These are phyloP conservation scores for Colius striatus DNA, from an alignment of 2,113 vertebrate species.

Conservation along the genomic window DNA sequence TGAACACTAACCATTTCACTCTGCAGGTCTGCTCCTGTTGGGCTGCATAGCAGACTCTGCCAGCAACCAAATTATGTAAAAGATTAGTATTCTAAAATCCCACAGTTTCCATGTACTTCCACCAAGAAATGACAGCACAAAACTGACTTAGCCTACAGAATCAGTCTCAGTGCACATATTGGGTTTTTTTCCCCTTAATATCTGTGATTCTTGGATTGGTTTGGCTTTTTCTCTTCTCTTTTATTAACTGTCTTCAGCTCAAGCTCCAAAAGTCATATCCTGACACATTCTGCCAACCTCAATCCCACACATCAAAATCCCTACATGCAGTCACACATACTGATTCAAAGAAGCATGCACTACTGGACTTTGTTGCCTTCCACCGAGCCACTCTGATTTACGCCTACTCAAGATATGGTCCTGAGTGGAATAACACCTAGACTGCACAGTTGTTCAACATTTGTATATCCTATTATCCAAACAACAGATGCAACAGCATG, in stretches of 20 bases:
- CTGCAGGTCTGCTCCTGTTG: not conserved
- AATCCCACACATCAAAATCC: not conserved
- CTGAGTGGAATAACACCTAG: not conserved
- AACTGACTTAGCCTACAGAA: not conserved
- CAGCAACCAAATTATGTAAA: not conserved
- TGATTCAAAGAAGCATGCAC: not conserved
- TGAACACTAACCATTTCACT: not conserved
- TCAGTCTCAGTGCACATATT: not conserved
- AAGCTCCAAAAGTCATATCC: conserved; percentile 9
- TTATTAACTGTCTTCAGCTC: not conserved
- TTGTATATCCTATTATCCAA: not conserved
- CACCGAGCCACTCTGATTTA: conserved; percentile 20
- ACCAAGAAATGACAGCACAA: not conserved
- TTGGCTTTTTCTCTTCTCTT: conserved; percentile 21
- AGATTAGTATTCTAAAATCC: not conserved
- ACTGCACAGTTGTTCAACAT: not conserved
- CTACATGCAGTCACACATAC: not conserved
- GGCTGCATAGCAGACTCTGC: not conserved
- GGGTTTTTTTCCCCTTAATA: not conserved
- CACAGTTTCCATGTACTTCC: not conserved
- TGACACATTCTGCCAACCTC: not conserved
- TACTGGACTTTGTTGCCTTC: conserved; percentile 1
- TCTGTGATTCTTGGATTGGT: not conserved
- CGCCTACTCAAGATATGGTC: not conserved
- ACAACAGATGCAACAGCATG: not conserved